Evolutionary conservation across 2,797 vertebrate species (phyloP), one percentile per base, ranked within the genome.

Genomic region (Brachyrhaphis roseni): DNA sequence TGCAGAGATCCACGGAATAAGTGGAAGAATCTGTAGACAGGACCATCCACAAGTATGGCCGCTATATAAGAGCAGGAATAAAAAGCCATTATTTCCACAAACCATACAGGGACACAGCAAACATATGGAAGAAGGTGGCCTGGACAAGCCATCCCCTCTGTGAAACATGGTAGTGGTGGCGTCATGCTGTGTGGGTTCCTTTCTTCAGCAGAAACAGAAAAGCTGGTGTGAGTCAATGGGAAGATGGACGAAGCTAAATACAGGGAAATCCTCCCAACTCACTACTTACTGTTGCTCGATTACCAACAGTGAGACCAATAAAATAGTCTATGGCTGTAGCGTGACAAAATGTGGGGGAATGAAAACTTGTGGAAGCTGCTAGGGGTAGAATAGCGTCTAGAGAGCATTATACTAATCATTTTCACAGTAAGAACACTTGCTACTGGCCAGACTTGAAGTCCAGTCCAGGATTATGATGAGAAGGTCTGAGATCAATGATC

Each of bases 381-480:
- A 0, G 10, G 7, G 18, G 16, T 66, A 39, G 18, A 7, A 23
- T 10, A 39, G 34, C 0, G 0, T 66, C 20, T 66, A 23, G 34
- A 8, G 3, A 0, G 2, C 4, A 53, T 74, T 46, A 12, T 64
- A 1, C 15, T 23, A 16, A 16, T 34, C 7, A 36, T 26, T 0
- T 43, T 3, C n/a, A 49, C 3, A n/a, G 6, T 53, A 8, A 55
- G 7, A 20, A 62, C 26, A 55, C 31, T n/a, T 51, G 23, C n/a
- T 49, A 36, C n/a, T 10, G 55, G 16, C 6, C 43, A 11, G 45
- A 55, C 36, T 34, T 10, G 41, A 2, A 86, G n/a, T 92, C 89
- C 85, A 86, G 82, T 86, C 87, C 88, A 80, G 85, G 87, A 92
- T 92, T 91, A 85, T 79, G 57, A 76, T 77, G 45, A 80, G 72